phyloP scores from a whole-genome alignment of 1,140 invertebrate genomes.

The Zaprionus vittiger region DNA sequence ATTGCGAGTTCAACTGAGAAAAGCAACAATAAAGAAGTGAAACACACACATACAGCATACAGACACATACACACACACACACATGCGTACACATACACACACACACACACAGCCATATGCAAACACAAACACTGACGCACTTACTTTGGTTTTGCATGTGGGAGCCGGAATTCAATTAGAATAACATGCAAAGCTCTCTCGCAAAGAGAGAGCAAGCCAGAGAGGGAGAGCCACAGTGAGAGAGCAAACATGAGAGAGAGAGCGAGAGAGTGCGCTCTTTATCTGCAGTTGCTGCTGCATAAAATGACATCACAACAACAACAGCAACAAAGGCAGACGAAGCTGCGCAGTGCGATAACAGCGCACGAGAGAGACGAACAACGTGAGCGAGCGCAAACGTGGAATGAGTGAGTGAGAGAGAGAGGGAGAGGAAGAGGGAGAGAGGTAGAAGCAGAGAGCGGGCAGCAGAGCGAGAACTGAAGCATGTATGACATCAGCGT shows the following conservation, averaged over 20 bases:
- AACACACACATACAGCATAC: slow-evolving; percentile 7
- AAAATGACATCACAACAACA: slow-evolving; percentile 54
- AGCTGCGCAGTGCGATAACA: slow-evolving; percentile 46
- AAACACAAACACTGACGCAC: not conserved
- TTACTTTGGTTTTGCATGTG: slow-evolving; percentile 35
- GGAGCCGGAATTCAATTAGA: slow-evolving; percentile 71
- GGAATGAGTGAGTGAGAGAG: not conserved
- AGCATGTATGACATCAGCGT: slow-evolving; percentile 77
- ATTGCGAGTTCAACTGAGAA: slow-evolving; percentile 66
- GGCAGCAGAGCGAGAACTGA: slow-evolving; percentile 22
- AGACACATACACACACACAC: not conserved
- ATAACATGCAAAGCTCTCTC: slow-evolving; percentile 47
- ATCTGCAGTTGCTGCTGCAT: slow-evolving; percentile 32
- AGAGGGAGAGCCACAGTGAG: slow-evolving; percentile 25
- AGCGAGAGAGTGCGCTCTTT: not conserved
- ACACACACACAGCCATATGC: not conserved
- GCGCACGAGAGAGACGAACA: slow-evolving; percentile 29
- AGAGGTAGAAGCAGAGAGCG: slow-evolving; percentile 16
- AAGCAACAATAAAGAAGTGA: slow-evolving; percentile 21
- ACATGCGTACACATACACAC: not conserved
- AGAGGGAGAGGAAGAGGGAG: slow-evolving; percentile 25
- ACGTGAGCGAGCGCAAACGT: too few relatives aligned
- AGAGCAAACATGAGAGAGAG: slow-evolving; percentile 1
- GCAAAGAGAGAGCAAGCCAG: not conserved
- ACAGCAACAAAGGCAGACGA: slow-evolving; percentile 26